A percentile compares a stretch with the other conserved stretches of the same genome.
These are phyloP conservation scores for Atherinomorus stipes DNA, from an alignment of 2,113 vertebrate species.

Conservation along the genomic window DNA sequence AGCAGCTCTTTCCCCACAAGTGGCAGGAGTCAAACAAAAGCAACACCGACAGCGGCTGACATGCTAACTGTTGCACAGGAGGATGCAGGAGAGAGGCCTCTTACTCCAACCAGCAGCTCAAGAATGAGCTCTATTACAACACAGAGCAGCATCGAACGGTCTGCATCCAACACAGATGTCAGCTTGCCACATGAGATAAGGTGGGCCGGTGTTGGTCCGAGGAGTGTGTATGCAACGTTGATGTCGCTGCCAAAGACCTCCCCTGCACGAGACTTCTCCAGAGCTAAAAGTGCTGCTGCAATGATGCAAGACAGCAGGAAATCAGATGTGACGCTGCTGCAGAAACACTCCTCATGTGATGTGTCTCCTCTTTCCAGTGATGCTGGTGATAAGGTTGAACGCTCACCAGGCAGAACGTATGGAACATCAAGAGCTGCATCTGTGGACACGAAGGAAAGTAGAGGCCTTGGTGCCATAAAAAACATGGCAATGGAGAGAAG, in stretches of 20 bases:
- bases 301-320: constrained; percentile 22
- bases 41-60: not conserved
- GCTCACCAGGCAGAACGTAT: constrained; percentile 5
- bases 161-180: not conserved
- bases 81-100: not conserved
- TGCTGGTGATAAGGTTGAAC: constrained; percentile 27
- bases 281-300: not conserved
- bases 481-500: constrained; percentile 56
- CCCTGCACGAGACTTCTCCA: constrained; percentile 7
- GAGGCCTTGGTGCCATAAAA: constrained; percentile 69
- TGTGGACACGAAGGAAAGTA: constrained; percentile 19
- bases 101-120: not conserved
- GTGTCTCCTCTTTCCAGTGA: constrained; percentile 10
- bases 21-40: constrained; percentile 24
- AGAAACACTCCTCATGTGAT: constrained; percentile 32
- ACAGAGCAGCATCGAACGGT: constrained; percentile 15
- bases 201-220: constrained; percentile 35
- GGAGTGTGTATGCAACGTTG: not conserved
- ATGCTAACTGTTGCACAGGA: constrained; percentile 4
- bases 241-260: not conserved
- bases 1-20: constrained; percentile 15
- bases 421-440: not conserved
- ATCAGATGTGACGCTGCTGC: constrained; percentile 5
- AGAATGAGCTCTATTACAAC: constrained; percentile 22
- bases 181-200: constrained; percentile 35